Evolutionary conservation across 2,797 vertebrate species (phyloP), one percentile per base, ranked within the genome.

Genomic region (Cryptoprocta ferox): DNA sequence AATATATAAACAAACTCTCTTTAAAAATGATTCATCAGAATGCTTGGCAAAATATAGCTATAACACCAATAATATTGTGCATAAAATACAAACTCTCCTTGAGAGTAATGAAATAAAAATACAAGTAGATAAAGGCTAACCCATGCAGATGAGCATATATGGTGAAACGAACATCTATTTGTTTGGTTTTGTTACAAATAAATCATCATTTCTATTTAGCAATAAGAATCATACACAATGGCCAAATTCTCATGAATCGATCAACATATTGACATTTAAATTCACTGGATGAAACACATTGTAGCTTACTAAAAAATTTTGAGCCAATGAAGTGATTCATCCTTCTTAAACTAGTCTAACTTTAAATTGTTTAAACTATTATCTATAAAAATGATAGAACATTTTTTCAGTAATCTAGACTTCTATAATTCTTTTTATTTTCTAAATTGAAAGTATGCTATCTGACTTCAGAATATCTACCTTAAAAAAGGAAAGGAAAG

Each of bases 351-450:
- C 32, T 87, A 83, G 24, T 65, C 75, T 89, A 94, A 48, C 71
- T 89, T 95, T 61, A 94, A 88, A 45, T 61, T 76, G 30, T 63
- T 94, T 92, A 83, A 96, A 63, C 5, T 73, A 80, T 32, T 66
- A 35, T 53, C 59, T 35, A 68, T 24, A 91, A 86, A 84, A 50
- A 35, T 15, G 32, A 82, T 59, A 35, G 13, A 86, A 81, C 16
- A 68, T 11, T 66, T 82, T 82, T 89, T 56, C 28, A 95, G 35
- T 66, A 93, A 84, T 35, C 35, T n/a, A 89, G 50, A 70, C 5
- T 86, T 94, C 18, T 94, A 78, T 59, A 95, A 26, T 65, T 81
- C 16, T 94, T 97, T 76, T n/a, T 89, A 86, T 83, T 94, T 97
- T 93, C 19, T 94, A 88, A 89, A 79, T 87, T 87, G 70, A 79